Conservation (phyloP, 2,113 vertebrate species). For the Colistium nudipinnis region DNA sequence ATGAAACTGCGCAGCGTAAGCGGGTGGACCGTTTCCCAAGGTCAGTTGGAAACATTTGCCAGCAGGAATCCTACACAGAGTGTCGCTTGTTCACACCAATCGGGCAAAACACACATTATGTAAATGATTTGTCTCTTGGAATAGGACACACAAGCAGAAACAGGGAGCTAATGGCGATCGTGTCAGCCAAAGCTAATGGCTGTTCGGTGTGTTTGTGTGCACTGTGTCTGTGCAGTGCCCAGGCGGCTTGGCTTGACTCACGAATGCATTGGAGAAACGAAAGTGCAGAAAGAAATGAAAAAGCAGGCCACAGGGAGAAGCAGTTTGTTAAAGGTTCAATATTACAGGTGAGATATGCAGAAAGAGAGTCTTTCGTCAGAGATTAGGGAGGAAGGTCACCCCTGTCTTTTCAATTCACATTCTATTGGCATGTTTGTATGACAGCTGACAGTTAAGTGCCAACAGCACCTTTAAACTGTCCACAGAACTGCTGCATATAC, state of each 20-base stretch:
- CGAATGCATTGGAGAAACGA: conserved; percentile 9
- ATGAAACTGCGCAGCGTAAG: conserved; percentile 73
- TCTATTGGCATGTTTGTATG: conserved; percentile 68
- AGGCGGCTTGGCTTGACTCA: not conserved
- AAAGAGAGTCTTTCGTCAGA: conserved; percentile 19
- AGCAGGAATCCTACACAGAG: conserved; percentile 80
- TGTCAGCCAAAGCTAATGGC: conserved; percentile 80
- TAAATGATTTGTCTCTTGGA: conserved; percentile 81
- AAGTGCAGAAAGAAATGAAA: not conserved
- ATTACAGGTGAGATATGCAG: not conserved
- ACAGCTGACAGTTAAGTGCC: conserved; percentile 46
- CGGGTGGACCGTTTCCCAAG: conserved; percentile 79
- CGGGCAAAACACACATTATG: conserved; percentile 84
- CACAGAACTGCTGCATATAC: conserved; percentile 50
- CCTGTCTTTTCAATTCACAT: conserved; percentile 46
- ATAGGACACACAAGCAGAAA: conserved; percentile 72
- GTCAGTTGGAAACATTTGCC: conserved; percentile 85
- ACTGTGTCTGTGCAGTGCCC: conserved; percentile 5
- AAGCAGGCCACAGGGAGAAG: conserved; percentile 39
- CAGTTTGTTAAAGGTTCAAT: conserved; percentile 25
- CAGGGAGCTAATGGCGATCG: conserved; percentile 72
- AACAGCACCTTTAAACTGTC: conserved; percentile 59
- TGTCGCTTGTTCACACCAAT: conserved; percentile 78
- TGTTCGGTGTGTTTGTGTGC: conserved; percentile 48
- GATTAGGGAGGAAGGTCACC: conserved; percentile 54